These are phyloP conservation scores for Apis laboriosa DNA, from an alignment of 1,140 invertebrate species.

Conservation along the genomic window DNA sequence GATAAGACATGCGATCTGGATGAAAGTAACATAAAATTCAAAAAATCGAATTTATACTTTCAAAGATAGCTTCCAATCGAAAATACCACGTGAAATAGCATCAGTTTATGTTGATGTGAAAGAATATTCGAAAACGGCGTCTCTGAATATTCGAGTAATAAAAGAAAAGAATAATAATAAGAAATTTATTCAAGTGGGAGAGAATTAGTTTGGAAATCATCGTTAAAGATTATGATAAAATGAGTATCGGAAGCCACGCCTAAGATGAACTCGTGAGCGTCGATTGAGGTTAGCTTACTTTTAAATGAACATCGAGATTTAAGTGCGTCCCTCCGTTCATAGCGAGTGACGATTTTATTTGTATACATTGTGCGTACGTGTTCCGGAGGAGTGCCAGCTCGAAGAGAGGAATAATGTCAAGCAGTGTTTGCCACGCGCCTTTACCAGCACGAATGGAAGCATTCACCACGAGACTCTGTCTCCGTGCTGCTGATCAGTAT, in stretches of 20 bases:
- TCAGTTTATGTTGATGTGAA: not conserved
- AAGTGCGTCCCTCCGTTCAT: slow-evolving; percentile 23
- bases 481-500: slow-evolving; percentile 83
- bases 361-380: slow-evolving; percentile 25
- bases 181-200: not conserved
- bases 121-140: not conserved
- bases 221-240: not conserved
- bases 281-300: slow-evolving; percentile 39
- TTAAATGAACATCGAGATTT: slow-evolving; percentile 6
- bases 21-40: not conserved
- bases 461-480: slow-evolving; percentile 82
- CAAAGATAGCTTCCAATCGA: not conserved
- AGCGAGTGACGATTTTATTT: slow-evolving; percentile 34
- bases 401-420: slow-evolving; percentile 71
- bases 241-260: not conserved
- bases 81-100: slow-evolving; percentile 14
- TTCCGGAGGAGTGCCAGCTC: slow-evolving; percentile 21
- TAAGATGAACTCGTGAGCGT: not conserved
- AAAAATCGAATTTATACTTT: not conserved
- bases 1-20: not conserved
- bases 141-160: not conserved
- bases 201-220: not conserved
- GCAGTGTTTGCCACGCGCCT: slow-evolving; percentile 79
- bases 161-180: not conserved
- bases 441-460: slow-evolving; percentile 81